A percentile compares a stretch with the other conserved stretches of the same genome.
These are phyloP conservation scores for Megaptera novaeangliae DNA, from an alignment of 2,113 vertebrate genomes.

Conservation along the genomic window DNA sequence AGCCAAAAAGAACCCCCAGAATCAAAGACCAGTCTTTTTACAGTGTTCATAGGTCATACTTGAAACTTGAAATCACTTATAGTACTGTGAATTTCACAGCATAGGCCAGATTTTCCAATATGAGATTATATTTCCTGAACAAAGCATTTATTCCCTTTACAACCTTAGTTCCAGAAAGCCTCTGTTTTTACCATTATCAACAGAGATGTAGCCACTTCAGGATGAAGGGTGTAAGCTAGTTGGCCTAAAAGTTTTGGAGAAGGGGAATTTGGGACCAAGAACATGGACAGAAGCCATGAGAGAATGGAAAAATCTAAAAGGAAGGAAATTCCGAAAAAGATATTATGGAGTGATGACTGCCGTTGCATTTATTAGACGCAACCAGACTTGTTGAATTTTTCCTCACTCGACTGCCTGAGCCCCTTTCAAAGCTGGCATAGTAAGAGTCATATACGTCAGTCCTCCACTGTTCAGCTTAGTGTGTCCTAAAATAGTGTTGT, in stretches of 20 bases:
- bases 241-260: constrained; percentile 14
- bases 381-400: background rate
- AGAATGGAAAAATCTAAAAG: constrained; percentile 18
- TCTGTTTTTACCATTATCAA: constrained; percentile 1
- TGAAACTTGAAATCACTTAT: constrained; percentile 13
- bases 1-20: too few species aligned
- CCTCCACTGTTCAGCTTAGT: background rate
- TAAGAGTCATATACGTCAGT: background rate
- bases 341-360: background rate
- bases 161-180: background rate
- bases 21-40: background rate
- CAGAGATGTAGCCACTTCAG: background rate
- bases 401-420: background rate
- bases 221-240: background rate
- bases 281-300: background rate
- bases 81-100: background rate
- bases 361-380: background rate
- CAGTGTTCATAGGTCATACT: background rate
- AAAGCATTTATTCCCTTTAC: constrained; percentile 22
- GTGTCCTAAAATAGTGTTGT: background rate
- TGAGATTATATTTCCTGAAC: background rate
- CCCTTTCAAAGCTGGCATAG: background rate
- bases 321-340: background rate
- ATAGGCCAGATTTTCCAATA: constrained; percentile 23
- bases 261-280: background rate